Base-by-base conservation (phyloP, 2,888 invertebrate genomes). In the Erannis defoliaria region DNA sequence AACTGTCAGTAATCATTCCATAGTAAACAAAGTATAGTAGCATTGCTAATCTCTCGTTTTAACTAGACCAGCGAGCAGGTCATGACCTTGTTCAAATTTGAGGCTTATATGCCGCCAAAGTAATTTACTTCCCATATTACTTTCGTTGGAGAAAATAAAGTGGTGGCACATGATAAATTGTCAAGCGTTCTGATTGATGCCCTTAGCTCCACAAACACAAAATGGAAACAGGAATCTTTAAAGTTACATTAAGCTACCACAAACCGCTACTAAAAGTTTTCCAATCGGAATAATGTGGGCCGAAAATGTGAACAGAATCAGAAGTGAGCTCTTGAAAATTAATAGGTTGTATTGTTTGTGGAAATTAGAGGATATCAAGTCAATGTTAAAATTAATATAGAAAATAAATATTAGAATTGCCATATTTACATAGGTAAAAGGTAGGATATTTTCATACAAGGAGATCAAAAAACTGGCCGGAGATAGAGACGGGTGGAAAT, bases 151-250 rank as follows among this genome's bases (percentile, higher is more conserved):
- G 62, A 57, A 66, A 67, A 64, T 66, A 64, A 68, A 66, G 63
- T 68, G 59, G 63, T 55, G 53, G 56, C 58, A 51, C 59, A 58
- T 68, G 70, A 71, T 64, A 64, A 66, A 71, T 71, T 55, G 59
- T 59, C 45, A 51, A 56, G 60, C 58, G 58, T 38, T 57, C 66
- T 71, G 68, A 70, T 70, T 62, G 70, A 70, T 68, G 68, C 31
- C 56, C 42, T 51, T 54, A 29, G 55, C 55, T 40, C 55, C 19
- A 60, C 55, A 55, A 50, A 58, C 56, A 54, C 43, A 33, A 55
- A 50, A 55, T 50, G 48, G 35, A 37, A 43, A 45, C 38, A 33
- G 21, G 37, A 31, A 55, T 58, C 50, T 50, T 55, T 40, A 51
- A 63, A 38, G 45, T 35, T 42, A 58, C 42, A 58, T 55, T 37